Percentiles rank a stretch among this genome's conserved stretches.
These are phyloP conservation scores for Thereva unica DNA, from an alignment of 2,888 invertebrate genomes.

Conservation along the genomic window DNA sequence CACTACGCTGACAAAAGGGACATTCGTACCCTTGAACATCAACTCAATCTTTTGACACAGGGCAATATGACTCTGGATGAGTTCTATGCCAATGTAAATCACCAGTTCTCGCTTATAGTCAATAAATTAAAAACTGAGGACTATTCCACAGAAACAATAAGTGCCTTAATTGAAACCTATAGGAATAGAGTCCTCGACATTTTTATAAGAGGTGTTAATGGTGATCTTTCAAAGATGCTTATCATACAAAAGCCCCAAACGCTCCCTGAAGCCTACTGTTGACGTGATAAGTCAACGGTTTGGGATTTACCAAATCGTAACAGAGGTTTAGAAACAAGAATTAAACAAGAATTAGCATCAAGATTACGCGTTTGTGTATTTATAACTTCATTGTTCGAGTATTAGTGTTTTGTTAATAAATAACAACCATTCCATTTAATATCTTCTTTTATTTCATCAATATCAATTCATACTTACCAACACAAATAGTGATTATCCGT, in stretches of 20 bases:
- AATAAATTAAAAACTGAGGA: slow-evolving; percentile 44
- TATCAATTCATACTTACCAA: no score
- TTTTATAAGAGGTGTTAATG: slow-evolving; percentile 40
- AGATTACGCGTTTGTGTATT: no score
- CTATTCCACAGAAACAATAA: slow-evolving; percentile 40
- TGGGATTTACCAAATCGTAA: no score
- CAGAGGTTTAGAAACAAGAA: no score
- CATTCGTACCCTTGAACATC: slow-evolving; percentile 13
- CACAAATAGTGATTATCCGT: no score
- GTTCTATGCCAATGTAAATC: slow-evolving; percentile 39
- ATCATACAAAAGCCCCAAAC: slow-evolving; percentile 32
- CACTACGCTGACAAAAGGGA: slow-evolving; percentile 29
- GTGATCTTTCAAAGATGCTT: slow-evolving; percentile 28
- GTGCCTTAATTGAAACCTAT: slow-evolving; percentile 40
- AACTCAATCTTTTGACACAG: neutral
- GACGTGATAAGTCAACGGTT: no score
- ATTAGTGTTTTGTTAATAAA: no score
- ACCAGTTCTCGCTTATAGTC: slow-evolving; percentile 41
- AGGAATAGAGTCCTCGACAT: slow-evolving; percentile 43
- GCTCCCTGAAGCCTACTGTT: slow-evolving; percentile 35
- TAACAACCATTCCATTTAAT: no score
- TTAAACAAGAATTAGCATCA: no score
- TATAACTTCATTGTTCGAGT: no score
- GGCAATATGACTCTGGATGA: slow-evolving; percentile 11
- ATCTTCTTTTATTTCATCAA: no score